These are phyloP conservation scores for Ennomos erosarius DNA, from an alignment of 2,888 invertebrate genomes.

Conservation along the genomic window DNA sequence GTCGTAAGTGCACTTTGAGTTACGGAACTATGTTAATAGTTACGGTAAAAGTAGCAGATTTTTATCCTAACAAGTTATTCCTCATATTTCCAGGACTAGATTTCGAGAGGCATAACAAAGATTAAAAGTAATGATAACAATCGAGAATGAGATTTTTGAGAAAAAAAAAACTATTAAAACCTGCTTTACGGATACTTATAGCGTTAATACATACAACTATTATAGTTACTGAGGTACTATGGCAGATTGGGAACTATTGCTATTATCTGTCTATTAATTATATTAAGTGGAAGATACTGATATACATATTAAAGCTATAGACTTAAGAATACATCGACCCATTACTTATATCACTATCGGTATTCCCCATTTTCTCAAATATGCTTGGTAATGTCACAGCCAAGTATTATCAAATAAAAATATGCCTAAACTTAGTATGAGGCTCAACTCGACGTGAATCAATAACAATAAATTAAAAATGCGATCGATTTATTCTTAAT, in stretches of 20 bases:
- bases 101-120: slow-evolving; percentile 15
- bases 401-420: slow-evolving; percentile 42
- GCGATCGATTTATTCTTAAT: slow-evolving; percentile 70
- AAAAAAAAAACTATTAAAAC: slow-evolving; percentile 15
- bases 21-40: slow-evolving; percentile 79
- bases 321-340: slow-evolving; percentile 75
- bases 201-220: slow-evolving; percentile 50
- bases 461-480: slow-evolving; percentile 41
- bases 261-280: slow-evolving; percentile 68
- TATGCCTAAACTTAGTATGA: slow-evolving; percentile 33
- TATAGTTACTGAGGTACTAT: slow-evolving; percentile 80
- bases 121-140: slow-evolving; percentile 5
- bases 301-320: slow-evolving; percentile 82
- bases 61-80: slow-evolving; percentile 27
- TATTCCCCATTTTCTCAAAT: slow-evolving; percentile 25
- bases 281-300: slow-evolving; percentile 79
- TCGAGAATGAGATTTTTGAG: slow-evolving; percentile 16
- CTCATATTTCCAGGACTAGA: slow-evolving; percentile 38
- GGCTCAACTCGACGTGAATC: slow-evolving; percentile 20
- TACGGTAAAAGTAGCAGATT: slow-evolving; percentile 59
- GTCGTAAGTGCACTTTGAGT: slow-evolving; percentile 83
- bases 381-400: slow-evolving; percentile 45
- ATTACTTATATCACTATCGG: slow-evolving; percentile 29
- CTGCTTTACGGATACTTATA: slow-evolving; percentile 47
- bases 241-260: slow-evolving; percentile 80